Evolutionary conservation across 2,113 vertebrate genomes (phyloP).

Genomic region (Hippocampus guttulatus): DNA sequence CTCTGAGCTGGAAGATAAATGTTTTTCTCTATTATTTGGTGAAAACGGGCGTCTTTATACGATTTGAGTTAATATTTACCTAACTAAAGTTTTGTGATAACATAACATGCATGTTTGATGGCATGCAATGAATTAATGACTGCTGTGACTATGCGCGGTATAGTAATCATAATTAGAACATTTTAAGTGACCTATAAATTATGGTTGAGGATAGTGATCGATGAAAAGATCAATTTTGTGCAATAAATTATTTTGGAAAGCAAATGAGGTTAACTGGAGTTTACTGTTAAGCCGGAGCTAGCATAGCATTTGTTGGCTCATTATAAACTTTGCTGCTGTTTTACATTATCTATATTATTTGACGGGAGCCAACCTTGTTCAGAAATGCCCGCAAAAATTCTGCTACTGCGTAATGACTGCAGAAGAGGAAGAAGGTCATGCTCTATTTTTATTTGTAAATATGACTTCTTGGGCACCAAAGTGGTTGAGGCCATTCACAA

Average conservation of each 20-base stretch:
- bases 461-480: background rate
- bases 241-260: background rate
- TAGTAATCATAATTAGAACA: background rate
- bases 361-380: background rate
- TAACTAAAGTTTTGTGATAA: background rate
- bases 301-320: background rate
- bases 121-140: background rate
- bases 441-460: background rate
- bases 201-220: background rate
- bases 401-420: background rate
- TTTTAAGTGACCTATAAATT: background rate
- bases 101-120: background rate
- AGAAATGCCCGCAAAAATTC: background rate
- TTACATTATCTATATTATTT: background rate
- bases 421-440: background rate
- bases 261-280: no score
- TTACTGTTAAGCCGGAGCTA: background rate
- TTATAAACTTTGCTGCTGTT: background rate
- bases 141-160: background rate
- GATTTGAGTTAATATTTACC: background rate
- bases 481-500: background rate
- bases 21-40: conserved; percentile 1
- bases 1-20: conserved; percentile 22
- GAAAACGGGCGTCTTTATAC: background rate
- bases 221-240: background rate